Percentiles rank a stretch among this genome's conserved stretches.
These are phyloP conservation scores for Leucophenga montana DNA, from an alignment of 2,888 invertebrate species.

Conservation along the genomic window DNA sequence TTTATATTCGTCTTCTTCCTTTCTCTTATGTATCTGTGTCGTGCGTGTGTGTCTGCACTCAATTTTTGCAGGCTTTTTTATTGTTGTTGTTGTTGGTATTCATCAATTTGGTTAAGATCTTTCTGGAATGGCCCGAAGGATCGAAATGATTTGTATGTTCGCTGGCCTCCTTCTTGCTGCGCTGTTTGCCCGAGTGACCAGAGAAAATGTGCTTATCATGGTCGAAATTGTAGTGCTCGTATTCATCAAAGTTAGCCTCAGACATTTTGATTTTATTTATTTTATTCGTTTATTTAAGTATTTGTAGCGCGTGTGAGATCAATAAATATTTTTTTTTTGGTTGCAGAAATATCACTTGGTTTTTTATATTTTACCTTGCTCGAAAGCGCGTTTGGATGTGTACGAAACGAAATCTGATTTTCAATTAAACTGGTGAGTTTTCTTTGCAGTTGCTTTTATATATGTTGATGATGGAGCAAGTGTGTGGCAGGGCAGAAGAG, in stretches of 20 bases:
- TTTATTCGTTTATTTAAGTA: conserved; percentile 27
- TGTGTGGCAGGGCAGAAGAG: neutral
- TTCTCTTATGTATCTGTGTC: conserved; percentile 26
- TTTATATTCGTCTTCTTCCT: conserved; percentile 28
- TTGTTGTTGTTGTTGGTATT: conserved; percentile 91
- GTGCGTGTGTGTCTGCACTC: conserved; percentile 31
- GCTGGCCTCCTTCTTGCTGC: conserved; percentile 90
- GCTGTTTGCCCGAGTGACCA: conserved; percentile 91
- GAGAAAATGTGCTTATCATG: conserved; percentile 91
- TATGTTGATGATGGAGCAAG: conserved; percentile 16
- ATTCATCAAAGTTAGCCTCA: conserved; percentile 89
- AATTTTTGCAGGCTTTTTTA: conserved; percentile 75
- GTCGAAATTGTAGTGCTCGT: conserved; percentile 95
- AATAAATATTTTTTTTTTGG: conserved; percentile 25
- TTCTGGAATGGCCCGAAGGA: conserved; percentile 93
- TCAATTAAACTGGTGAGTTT: conserved; percentile 41
- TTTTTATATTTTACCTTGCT: conserved; percentile 18
- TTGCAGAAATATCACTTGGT: conserved; percentile 4
- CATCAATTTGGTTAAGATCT: conserved; percentile 87
- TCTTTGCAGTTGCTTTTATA: conserved; percentile 41
- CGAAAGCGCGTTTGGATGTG: conserved; percentile 75
- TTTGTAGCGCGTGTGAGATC: conserved; percentile 6
- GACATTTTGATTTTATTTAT: conserved; percentile 77
- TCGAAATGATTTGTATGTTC: conserved; percentile 94
- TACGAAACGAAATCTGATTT: conserved; percentile 24